Evolutionary conservation across 1,140 invertebrate species (phyloP).

Genomic region (Drosophila varians): DNA sequence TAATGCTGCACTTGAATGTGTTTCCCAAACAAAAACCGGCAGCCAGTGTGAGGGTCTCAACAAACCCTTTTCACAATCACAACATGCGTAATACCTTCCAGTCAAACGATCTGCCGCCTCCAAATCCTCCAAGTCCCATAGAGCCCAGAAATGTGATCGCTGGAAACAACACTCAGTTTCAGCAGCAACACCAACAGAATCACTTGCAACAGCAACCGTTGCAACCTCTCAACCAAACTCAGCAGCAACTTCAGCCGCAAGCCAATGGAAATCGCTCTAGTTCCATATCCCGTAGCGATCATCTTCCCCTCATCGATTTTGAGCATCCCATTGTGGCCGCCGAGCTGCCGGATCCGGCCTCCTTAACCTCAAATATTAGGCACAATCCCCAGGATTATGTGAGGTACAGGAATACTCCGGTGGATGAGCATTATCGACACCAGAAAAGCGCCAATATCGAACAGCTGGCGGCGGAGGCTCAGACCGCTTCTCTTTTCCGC

Average conservation of each 20-base stretch:
- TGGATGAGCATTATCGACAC: constrained; percentile 55
- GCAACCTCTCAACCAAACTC: constrained; percentile 22
- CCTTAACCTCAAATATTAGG: constrained; percentile 37
- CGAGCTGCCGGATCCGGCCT: constrained; percentile 41
- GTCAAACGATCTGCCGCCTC: constrained; percentile 43
- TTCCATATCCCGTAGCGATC: constrained; percentile 73
- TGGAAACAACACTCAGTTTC: constrained; percentile 8
- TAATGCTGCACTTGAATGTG: constrained; percentile 75
- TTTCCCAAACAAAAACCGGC: constrained; percentile 74
- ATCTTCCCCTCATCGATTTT: constrained; percentile 69
- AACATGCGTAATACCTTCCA: constrained; percentile 52
- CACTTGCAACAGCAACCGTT: constrained; percentile 9
- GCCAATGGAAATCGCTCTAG: constrained; percentile 46
- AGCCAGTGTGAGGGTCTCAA: constrained; percentile 51
- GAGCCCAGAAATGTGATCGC: constrained; percentile 56
- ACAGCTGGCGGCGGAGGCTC: constrained; percentile 73
- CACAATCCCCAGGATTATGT: constrained; percentile 11
- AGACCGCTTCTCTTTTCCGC: constrained; percentile 75
- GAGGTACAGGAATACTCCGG: constrained; percentile 15
- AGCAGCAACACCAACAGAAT: constrained; percentile 11
- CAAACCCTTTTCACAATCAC: constrained; percentile 73
- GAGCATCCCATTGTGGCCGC: constrained; percentile 80
- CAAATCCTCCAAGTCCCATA: constrained; percentile 64
- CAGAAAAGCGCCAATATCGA: constrained; percentile 62
- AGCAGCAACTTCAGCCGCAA: constrained; percentile 14